Base-by-base conservation (phyloP, 2,113 vertebrate species). In the Silurus meridionalis region DNA sequence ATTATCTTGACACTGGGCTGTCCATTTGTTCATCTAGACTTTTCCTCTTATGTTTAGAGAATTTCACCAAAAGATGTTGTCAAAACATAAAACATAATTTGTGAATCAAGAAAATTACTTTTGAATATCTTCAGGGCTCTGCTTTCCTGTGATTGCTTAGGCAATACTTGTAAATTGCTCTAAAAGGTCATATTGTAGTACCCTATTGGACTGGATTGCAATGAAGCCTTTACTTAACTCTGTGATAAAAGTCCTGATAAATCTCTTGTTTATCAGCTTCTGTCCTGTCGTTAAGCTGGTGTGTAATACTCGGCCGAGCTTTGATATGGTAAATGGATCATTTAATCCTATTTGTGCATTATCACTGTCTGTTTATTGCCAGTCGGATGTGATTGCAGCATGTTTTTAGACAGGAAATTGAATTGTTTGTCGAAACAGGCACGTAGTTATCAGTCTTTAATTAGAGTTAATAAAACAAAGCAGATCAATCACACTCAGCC, bases 261-360 rank as follows among this genome's bases (percentile, higher is more conserved):
- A 83, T 71, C 64, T 83, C 14, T 83, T 66, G 63, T 53, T 71
- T 83, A 82, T 71, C n/a, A 5, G 15, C 50, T 52, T 23, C 67
- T 23, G 53, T 83, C 53, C 28, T 84, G 52, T 58, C 53, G 58
- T 60, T 84, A 75, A 58, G 83, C 53, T 84, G 66, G 53, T 50
- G 57, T 69, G 48, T 83, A 75, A 86, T 60, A 61, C 66, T 58
- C n/a, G 82, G 83, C 74, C 66, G 2, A 72, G 77, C 23, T 71
- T 64, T 58, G 28, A 82, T 87, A 82, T 83, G 80, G 86, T 80
- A 71, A 78, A 85, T 72, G 67, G 60, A 79, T 83, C 37, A 48
- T 84, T 89, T 85, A 58, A 87, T 89, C 74, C 83, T 74, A 89
- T 89, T 89, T 89, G 84, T 57, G 52, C 79, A 85, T 85, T 85